Evolutionary conservation across 2,113 vertebrate genomes (phyloP).

Genomic region (Oxyruncus cristatus): DNA sequence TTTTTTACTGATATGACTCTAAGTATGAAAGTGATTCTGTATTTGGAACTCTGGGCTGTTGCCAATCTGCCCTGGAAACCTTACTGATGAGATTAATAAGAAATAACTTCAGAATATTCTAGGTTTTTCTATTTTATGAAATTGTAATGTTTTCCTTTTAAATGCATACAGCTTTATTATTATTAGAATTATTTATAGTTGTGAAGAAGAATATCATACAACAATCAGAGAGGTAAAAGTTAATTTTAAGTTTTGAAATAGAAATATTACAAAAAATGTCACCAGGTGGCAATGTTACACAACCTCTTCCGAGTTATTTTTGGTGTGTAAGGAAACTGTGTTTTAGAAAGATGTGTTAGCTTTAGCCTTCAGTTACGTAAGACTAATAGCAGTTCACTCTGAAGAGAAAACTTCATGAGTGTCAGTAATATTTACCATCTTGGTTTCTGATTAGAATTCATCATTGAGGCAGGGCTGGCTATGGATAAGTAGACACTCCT

Average conservation of each 20-base stretch:
- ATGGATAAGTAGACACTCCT: not conserved
- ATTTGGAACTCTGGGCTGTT: not conserved
- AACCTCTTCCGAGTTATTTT: not conserved
- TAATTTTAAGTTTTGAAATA: not conserved
- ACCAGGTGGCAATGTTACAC: conserved; percentile 37
- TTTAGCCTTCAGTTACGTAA: not conserved
- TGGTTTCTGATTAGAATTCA: not conserved
- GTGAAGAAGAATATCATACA: not conserved
- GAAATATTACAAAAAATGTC: not conserved
- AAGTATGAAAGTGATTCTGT: not conserved
- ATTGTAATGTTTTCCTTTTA: not conserved
- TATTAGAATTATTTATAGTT: not conserved
- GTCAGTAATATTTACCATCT: not conserved
- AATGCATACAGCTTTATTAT: not conserved
- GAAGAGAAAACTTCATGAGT: not conserved
- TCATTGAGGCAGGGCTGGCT: not conserved
- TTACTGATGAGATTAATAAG: not conserved
- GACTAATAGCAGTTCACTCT: not conserved
- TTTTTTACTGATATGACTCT: not conserved
- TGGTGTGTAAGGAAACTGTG: accelerated
- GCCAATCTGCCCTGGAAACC: not conserved
- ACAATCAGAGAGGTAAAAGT: not conserved
- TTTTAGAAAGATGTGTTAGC: not conserved
- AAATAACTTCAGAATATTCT: not conserved
- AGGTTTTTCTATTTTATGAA: not conserved